Percentiles rank a stretch among this genome's conserved stretches.
These are phyloP conservation scores for Antheraea yamamai DNA, from an alignment of 2,888 invertebrate genomes.

Conservation along the genomic window DNA sequence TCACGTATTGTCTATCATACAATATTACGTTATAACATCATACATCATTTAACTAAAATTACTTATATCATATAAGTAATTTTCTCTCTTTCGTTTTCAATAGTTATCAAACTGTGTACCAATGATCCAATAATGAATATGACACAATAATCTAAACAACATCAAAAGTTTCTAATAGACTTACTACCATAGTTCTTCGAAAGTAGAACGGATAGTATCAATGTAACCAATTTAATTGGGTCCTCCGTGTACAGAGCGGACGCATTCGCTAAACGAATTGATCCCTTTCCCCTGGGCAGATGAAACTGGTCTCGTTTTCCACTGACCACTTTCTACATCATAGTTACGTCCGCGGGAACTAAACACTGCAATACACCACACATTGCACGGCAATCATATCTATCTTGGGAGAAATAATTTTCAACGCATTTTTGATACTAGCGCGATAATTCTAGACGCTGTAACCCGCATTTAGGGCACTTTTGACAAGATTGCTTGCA, in stretches of 20 bases:
- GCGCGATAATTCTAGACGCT: not conserved
- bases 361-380: not conserved
- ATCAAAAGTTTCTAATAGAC: not conserved
- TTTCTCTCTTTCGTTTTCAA: too few relatives aligned
- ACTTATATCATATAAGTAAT: too few relatives aligned
- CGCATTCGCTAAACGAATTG: slow-evolving; percentile 36
- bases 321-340: slow-evolving; percentile 50
- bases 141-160: not conserved
- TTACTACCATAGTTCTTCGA: not conserved
- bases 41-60: too few relatives aligned
- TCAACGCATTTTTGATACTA: slow-evolving; percentile 1
- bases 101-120: too few relatives aligned
- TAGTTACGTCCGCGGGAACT: not conserved
- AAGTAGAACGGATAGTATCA: slow-evolving; percentile 11
- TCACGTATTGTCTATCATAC: too few relatives aligned
- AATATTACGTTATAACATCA: too few relatives aligned
- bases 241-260: slow-evolving; percentile 34
- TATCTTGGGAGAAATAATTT: slow-evolving; percentile 26
- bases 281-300: slow-evolving; percentile 44
- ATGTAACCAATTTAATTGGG: slow-evolving; percentile 38
- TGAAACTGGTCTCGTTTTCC: slow-evolving; percentile 30
- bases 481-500: not conserved
- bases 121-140: not conserved
- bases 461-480: not conserved
- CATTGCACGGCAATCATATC: slow-evolving; percentile 37